A percentile compares a stretch with the other conserved stretches of the same genome.
Conservation (phyloP, 2,888 invertebrate species). For the Meiosimyza decipiens region DNA sequence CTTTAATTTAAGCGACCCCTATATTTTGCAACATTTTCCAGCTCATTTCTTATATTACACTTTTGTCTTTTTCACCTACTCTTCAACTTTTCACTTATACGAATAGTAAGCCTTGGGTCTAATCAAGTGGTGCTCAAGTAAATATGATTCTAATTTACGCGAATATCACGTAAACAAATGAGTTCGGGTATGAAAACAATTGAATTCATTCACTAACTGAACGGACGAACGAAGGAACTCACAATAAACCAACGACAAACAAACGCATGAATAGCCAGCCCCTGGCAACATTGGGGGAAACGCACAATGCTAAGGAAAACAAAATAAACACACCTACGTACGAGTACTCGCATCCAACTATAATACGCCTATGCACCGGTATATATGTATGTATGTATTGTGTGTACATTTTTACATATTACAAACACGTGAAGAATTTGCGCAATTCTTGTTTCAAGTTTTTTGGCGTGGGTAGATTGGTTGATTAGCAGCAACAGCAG, state of each 20-base stretch:
- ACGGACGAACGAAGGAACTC: constrained; percentile 5
- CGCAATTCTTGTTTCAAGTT: constrained; percentile 6
- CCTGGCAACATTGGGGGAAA: constrained; percentile 3
- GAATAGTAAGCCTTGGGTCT: neutral
- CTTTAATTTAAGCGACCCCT: neutral
- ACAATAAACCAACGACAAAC: neutral
- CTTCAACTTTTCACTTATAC: neutral
- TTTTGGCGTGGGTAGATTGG: too few species aligned
- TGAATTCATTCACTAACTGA: constrained; percentile 35
- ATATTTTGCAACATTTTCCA: too few species aligned
- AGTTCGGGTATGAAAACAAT: constrained; percentile 43
- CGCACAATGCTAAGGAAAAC: neutral
- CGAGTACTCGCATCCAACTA: constrained; percentile 12
- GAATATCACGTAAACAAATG: constrained; percentile 59
- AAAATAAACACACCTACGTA: constrained; percentile 16
- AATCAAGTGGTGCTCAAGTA: constrained; percentile 35
- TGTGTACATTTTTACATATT: neutral
- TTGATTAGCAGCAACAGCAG: too few species aligned
- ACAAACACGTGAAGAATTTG: constrained; percentile 26
- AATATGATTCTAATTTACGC: constrained; percentile 52
- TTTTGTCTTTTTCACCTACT: neutral
- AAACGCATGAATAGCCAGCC: constrained; percentile 18
- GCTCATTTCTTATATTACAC: too few species aligned
- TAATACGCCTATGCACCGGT: constrained; percentile 8
- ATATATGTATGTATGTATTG: neutral